A percentile compares a stretch with the other conserved stretches of the same genome.
phyloP scores from a whole-genome alignment of 2,113 vertebrate species.

The Mormyrus iriodes region DNA sequence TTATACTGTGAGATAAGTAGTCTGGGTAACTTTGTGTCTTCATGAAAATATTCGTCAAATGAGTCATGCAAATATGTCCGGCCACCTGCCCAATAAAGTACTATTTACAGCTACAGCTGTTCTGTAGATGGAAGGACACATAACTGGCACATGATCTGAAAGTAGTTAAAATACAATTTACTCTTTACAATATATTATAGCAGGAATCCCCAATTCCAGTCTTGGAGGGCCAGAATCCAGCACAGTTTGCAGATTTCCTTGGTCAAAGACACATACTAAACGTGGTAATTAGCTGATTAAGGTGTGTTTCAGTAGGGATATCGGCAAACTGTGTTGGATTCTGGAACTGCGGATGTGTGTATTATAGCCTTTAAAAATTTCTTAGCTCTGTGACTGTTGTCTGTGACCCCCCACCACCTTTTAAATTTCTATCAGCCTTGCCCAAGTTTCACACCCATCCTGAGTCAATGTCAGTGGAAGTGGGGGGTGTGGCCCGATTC shows the following conservation, averaged over 20 bases:
- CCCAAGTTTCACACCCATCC: constrained; percentile 43
- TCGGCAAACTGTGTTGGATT: not conserved
- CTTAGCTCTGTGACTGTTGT: not conserved
- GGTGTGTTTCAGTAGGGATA: not conserved
- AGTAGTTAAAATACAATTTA: too few species aligned
- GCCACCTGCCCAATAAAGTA: not conserved
- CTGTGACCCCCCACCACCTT: not conserved
- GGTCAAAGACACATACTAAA: too few species aligned
- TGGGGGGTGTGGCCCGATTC: constrained; percentile 34
- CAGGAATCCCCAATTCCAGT: too few species aligned
- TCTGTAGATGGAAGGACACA: not conserved
- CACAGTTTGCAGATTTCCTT: too few species aligned
- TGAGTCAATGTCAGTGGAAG: constrained; percentile 37
- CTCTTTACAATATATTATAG: too few species aligned
- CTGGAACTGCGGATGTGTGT: not conserved
- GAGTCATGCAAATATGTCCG: not conserved
- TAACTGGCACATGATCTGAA: not conserved
- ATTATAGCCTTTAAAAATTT: not conserved
- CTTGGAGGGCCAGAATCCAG: too few species aligned
- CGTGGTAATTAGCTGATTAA: not conserved
- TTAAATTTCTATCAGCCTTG: constrained; percentile 28
- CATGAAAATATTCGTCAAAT: too few species aligned
- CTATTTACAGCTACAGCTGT: not conserved
- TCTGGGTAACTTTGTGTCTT: not conserved
- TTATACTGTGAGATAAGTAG: not conserved